A percentile compares a stretch with the other conserved stretches of the same genome.
Conservation (phyloP, 2,113 vertebrate genomes). For the Stomatorhinus ivindoensis region DNA sequence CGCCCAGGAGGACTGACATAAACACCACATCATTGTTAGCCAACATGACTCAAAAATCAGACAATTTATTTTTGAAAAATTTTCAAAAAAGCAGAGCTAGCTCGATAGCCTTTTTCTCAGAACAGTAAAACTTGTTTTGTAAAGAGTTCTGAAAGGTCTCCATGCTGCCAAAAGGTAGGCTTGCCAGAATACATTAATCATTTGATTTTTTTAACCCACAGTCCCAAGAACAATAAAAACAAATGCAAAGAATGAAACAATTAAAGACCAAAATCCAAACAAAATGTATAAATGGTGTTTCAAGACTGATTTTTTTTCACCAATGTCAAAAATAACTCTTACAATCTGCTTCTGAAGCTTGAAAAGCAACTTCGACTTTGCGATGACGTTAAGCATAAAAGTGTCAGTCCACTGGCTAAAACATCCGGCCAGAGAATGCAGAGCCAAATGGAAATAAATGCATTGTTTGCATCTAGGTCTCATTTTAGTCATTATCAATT, state of each 20-base stretch:
- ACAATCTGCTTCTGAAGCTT: background rate
- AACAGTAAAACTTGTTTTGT: conserved; percentile 6
- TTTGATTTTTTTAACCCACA: background rate
- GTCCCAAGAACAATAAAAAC: background rate
- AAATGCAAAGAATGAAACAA: background rate
- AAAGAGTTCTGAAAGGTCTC: conserved; percentile 11
- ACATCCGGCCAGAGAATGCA: background rate
- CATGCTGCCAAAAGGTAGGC: conserved; percentile 14
- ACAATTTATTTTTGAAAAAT: background rate
- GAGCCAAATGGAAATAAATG: background rate
- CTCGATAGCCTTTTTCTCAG: background rate
- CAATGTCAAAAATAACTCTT: background rate
- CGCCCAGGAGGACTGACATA: background rate
- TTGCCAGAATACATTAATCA: conserved; percentile 3
- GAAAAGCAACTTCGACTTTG: background rate
- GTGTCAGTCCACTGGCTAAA: background rate
- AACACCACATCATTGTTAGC: conserved; percentile 21
- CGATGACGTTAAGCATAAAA: background rate
- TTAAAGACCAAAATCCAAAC: background rate
- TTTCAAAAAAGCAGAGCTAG: background rate
- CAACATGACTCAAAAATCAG: conserved; percentile 10
- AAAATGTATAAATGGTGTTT: background rate
- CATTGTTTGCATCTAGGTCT: background rate
- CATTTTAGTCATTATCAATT: background rate
- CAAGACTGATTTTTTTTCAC: background rate